Conservation (phyloP, 2,888 invertebrate genomes). For the Eupithecia insigniata region DNA sequence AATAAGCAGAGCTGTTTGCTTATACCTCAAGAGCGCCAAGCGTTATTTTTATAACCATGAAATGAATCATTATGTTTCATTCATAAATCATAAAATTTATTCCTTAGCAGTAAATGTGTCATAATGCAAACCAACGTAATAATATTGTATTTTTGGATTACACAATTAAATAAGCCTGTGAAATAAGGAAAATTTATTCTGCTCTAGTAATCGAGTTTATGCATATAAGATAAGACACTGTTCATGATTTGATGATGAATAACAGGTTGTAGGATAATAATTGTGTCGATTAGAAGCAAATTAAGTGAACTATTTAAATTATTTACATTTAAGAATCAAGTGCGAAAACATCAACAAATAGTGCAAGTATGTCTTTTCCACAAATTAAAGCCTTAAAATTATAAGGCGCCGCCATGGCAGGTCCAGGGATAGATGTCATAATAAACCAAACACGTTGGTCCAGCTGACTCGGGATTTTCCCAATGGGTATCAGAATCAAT, state of each 20-base stretch:
- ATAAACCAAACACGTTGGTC: too few species aligned
- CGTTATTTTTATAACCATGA: not conserved
- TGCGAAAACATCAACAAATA: not conserved
- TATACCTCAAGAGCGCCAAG: not conserved
- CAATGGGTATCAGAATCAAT: too few species aligned
- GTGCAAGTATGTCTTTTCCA: not conserved
- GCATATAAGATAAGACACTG: not conserved
- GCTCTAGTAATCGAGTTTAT: not conserved
- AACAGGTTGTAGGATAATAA: not conserved
- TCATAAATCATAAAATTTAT: constrained; percentile 11
- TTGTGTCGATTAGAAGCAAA: not conserved
- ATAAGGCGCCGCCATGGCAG: not conserved
- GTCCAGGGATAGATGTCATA: not conserved
- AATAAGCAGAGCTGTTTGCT: not conserved
- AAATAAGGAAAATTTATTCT: constrained; percentile 35
- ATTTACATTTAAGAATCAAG: not conserved
- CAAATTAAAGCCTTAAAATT: too few species aligned
- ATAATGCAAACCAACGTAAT: not conserved
- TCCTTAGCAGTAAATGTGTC: constrained; percentile 6
- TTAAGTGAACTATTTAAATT: not conserved
- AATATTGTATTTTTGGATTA: constrained; percentile 36
- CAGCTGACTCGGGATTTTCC: too few species aligned
- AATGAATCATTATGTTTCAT: constrained; percentile 20
- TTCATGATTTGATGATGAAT: not conserved
- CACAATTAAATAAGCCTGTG: constrained; percentile 20